These are phyloP conservation scores for Pionites leucogaster DNA, from an alignment of 2,113 vertebrate species.

Conservation along the genomic window DNA sequence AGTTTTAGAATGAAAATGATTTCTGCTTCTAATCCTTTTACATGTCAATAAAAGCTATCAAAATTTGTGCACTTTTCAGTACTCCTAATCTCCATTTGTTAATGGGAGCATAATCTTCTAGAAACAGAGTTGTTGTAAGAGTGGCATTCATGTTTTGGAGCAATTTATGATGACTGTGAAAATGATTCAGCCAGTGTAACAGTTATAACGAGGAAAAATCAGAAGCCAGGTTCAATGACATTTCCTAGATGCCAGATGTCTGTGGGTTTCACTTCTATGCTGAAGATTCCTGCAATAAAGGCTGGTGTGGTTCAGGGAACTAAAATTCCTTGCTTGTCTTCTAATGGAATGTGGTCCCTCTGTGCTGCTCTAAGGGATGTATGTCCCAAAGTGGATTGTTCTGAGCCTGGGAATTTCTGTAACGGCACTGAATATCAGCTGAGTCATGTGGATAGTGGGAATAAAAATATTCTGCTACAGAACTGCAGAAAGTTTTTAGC, in stretches of 20 bases:
- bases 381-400: not conserved
- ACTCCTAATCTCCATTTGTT: not conserved
- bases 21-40: not conserved
- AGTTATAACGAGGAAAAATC: not conserved
- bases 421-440: not conserved
- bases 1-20: not conserved
- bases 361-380: accelerated
- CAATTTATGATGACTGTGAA: not conserved
- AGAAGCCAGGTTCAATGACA: not conserved
- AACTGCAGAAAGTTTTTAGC: not conserved
- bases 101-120: not conserved
- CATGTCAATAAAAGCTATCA: not conserved
- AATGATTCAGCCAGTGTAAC: not conserved
- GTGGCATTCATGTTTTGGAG: not conserved
- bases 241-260: not conserved
- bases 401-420: not conserved
- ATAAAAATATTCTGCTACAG: not conserved
- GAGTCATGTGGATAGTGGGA: not conserved
- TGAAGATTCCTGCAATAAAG: not conserved
- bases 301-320: not conserved
- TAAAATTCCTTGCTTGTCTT: not conserved
- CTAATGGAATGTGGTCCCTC: not conserved
- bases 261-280: not conserved
- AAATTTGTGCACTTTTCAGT: not conserved
- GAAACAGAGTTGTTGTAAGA: not conserved